Evolutionary conservation across 2,888 invertebrate genomes (phyloP).

Genomic region (Chloroclysta siterata): DNA sequence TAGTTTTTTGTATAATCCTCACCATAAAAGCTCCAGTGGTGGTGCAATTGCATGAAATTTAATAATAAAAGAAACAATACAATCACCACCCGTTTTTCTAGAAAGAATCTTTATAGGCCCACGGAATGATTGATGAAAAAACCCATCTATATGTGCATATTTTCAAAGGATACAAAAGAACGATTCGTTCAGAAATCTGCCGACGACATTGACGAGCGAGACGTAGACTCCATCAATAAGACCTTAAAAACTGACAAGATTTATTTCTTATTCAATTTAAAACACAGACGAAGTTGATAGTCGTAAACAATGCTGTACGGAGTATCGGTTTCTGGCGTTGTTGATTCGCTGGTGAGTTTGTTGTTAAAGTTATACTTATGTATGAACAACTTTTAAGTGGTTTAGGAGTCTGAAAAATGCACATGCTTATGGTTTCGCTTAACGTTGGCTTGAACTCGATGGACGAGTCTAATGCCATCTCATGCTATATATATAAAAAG

Average conservation of each 20-base stretch:
- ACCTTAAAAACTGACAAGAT: slow-evolving; percentile 71
- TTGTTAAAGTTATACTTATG: neutral
- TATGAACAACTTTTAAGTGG: neutral
- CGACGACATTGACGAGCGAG: slow-evolving; percentile 38
- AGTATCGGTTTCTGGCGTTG: neutral
- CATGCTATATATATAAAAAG: too few species aligned
- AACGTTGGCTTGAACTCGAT: too few species aligned
- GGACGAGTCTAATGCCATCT: too few species aligned
- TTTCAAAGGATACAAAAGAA: slow-evolving; percentile 26
- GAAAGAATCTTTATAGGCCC: slow-evolving; percentile 24
- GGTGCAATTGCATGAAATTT: too few species aligned
- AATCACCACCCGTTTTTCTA: neutral
- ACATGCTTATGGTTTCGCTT: too few species aligned
- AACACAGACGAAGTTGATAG: slow-evolving; percentile 48
- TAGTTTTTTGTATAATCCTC: too few species aligned
- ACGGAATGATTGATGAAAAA: slow-evolving; percentile 46
- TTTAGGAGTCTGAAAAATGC: too few species aligned
- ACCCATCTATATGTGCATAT: slow-evolving; percentile 30
- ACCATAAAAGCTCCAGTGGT: too few species aligned
- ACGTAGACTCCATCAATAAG: slow-evolving; percentile 55
- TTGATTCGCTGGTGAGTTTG: neutral
- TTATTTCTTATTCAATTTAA: slow-evolving; percentile 77
- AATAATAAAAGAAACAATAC: neutral
- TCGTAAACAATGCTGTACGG: slow-evolving; percentile 33
- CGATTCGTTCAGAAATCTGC: slow-evolving; percentile 10